Conservation (phyloP, 2,113 vertebrate species). For the Boulengeromyrus knoepffleri region DNA sequence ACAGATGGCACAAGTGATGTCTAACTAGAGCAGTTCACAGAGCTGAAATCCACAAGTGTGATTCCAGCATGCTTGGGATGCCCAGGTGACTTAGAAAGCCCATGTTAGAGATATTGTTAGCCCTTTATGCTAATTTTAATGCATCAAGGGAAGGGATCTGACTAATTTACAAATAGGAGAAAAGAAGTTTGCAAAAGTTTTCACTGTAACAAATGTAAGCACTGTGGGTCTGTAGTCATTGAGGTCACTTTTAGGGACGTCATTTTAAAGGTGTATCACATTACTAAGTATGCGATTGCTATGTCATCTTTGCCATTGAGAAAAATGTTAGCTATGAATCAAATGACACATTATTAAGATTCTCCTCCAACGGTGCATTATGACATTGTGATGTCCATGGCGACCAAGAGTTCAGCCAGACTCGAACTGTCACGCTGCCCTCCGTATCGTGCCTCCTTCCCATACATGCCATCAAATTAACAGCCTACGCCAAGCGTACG, state of each 20-base stretch:
- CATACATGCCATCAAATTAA: slow-evolving; percentile 22
- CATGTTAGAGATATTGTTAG: neutral
- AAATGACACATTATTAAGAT: neutral
- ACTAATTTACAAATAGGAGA: neutral
- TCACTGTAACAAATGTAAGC: neutral
- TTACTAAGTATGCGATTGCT: neutral
- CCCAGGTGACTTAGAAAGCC: neutral
- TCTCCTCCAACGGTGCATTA: neutral
- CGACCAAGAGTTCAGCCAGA: slow-evolving; percentile 35
- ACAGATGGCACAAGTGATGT: neutral
- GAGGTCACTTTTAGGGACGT: neutral
- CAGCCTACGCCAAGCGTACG: neutral
- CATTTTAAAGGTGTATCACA: neutral
- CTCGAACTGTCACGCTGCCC: slow-evolving; percentile 15
- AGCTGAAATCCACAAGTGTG: neutral
- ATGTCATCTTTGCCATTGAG: neutral
- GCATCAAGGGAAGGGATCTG: neutral
- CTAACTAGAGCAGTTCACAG: neutral
- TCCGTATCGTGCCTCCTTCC: slow-evolving; percentile 21
- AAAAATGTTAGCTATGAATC: neutral
- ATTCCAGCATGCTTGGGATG: neutral
- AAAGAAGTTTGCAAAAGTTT: neutral
- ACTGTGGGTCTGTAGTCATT: neutral
- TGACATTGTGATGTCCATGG: slow-evolving; percentile 44
- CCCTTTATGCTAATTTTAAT: neutral